Evolutionary conservation across 2,888 invertebrate genomes (phyloP), one percentile per base, ranked within the genome.

Genomic region (Carterocephalus palaemon): DNA sequence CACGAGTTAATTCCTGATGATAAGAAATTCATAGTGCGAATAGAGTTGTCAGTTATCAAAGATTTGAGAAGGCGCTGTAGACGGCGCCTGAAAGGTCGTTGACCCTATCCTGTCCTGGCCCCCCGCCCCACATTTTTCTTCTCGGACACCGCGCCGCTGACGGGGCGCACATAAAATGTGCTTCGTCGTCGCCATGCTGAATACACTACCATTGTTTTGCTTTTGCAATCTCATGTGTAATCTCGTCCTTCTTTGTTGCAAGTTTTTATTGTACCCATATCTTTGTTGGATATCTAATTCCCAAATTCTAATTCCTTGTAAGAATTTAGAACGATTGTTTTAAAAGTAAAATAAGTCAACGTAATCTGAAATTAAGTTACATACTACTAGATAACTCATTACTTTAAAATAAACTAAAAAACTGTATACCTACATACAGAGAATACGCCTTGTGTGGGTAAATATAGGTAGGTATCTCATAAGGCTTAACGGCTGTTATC

Each of bases 121-220:
- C 72, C 66, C 56, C 75, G 71, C 70, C 74, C 75, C 71, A 75
- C 69, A 81, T 80, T 82, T 83, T 82, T 81, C 81, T 82, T 80
- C 76, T 79, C 78, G 81, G 82, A 79, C 84, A 78, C 70, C 70
- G 64, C 65, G 68, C 65, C 70, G 67, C 67, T 69, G 68, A 65
- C 68, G 60, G 61, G 61, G 62, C 62, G 59, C 63, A 67, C 65
- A 59, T 63, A 57, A 72, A 82, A 78, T 80, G 64, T 76, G 76
- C 78, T 71, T 59, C 70, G 75, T 77, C 68, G 75, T 61, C 72
- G 65, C 73, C 69, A 71, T 74, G 65, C 72, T 75, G 75, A 80
- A 76, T 78, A 75, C 70, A 69, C 68, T 67, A 68, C 74, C 62
- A 81, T 83, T 83, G 80, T 84, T 76, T 77, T 64, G 71, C 60